phyloP scores from a whole-genome alignment of 2,113 vertebrate species.

The Melanerpes aurifrons region DNA sequence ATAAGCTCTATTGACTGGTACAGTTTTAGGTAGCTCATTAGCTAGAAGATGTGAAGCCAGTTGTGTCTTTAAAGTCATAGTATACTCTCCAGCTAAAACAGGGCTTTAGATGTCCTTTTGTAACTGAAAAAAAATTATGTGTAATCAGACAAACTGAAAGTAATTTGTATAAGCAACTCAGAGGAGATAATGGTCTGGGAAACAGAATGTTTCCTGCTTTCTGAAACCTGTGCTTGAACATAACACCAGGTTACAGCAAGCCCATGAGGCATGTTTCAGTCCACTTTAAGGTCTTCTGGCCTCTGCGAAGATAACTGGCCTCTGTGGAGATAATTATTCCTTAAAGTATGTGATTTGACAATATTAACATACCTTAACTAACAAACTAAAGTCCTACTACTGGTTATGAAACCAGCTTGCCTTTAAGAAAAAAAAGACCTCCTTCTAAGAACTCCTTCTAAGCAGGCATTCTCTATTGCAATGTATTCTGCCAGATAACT shows the following conservation, averaged over 20 bases:
- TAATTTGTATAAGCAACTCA: not conserved
- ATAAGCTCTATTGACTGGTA: conserved; percentile 10
- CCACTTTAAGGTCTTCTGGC: not conserved
- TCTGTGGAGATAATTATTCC: not conserved
- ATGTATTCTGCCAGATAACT: not conserved
- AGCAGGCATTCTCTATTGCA: not conserved
- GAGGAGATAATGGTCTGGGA: not conserved
- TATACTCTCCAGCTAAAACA: conserved; percentile 6
- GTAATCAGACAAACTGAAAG: not conserved
- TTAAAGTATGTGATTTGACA: not conserved
- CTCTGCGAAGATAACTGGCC: not conserved
- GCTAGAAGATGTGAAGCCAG: conserved; percentile 3
- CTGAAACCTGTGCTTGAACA: not conserved
- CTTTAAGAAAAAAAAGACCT: not conserved
- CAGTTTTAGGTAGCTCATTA: conserved; percentile 46
- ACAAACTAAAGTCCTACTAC: not conserved
- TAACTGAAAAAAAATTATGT: not conserved
- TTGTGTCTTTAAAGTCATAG: not conserved
- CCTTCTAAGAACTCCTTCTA: not conserved
- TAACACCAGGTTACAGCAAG: not conserved
- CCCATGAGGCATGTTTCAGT: not conserved
- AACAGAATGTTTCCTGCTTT: not conserved
- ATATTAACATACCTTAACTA: not conserved
- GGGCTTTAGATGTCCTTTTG: not conserved
- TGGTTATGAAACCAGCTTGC: not conserved